Evolutionary conservation across 1,140 invertebrate genomes (phyloP).

Genomic region (Matsumurasca onukii): DNA sequence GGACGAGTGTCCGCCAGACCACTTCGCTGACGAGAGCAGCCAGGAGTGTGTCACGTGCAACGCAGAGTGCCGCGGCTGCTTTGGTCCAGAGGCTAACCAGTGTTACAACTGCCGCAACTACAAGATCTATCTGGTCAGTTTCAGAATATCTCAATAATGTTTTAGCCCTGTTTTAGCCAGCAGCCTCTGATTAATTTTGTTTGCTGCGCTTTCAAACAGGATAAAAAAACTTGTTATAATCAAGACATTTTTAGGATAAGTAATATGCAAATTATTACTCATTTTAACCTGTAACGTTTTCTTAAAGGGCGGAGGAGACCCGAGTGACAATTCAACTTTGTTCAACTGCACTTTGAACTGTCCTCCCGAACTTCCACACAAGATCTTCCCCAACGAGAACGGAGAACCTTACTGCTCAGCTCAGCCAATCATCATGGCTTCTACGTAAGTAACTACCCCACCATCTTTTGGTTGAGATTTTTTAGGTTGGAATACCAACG

Average conservation of each 20-base stretch:
- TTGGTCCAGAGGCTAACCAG: constrained; percentile 71
- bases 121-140: constrained; percentile 68
- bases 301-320: constrained; percentile 56
- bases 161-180: no score
- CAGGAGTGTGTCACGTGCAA: constrained; percentile 78
- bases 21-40: constrained; percentile 73
- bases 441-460: constrained; percentile 2
- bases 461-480: no score
- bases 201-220: no score
- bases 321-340: constrained; percentile 57
- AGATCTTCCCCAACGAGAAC: constrained; percentile 69
- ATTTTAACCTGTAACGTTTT: no score
- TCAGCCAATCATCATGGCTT: constrained; percentile 47
- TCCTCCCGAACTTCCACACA: constrained; percentile 74
- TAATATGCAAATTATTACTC: no score
- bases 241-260: no score
- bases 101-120: constrained; percentile 85
- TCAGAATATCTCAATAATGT: background rate
- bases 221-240: no score
- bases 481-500: no score
- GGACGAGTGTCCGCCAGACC: constrained; percentile 82
- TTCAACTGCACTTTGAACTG: constrained; percentile 90
- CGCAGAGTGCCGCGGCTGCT: constrained; percentile 80
- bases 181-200: no score
- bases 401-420: constrained; percentile 75